phyloP scores from a whole-genome alignment of 2,888 invertebrate species.

The Ischnura elegans region DNA sequence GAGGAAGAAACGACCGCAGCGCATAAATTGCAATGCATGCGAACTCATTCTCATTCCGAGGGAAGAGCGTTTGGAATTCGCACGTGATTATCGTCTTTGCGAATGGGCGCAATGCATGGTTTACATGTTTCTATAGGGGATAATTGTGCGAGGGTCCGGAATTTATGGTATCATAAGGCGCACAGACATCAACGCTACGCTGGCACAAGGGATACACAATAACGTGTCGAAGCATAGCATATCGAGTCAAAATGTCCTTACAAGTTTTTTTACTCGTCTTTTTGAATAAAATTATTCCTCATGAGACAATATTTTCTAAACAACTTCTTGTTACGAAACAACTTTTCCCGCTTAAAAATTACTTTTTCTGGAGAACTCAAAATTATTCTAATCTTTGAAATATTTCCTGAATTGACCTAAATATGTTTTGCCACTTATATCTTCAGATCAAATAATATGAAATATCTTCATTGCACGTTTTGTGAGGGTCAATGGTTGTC shows the following conservation, averaged over 20 bases:
- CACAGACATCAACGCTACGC: not conserved
- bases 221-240: not conserved
- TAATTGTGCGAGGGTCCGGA: not conserved
- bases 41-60: constrained; percentile 19
- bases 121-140: not conserved
- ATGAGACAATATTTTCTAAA: not conserved
- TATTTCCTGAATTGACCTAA: too few species aligned
- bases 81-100: not conserved
- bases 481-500: too few species aligned
- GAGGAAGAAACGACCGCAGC: not conserved
- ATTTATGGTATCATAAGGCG: not conserved
- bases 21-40: not conserved
- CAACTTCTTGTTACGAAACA: too few species aligned
- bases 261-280: not conserved
- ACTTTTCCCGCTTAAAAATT: too few species aligned
- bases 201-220: not conserved
- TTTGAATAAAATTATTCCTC: not conserved
- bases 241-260: not conserved
- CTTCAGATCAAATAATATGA: too few species aligned
- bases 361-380: too few species aligned
- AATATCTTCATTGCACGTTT: too few species aligned
- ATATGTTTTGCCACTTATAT: too few species aligned
- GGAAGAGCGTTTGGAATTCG: not conserved
- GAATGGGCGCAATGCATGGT: not conserved
- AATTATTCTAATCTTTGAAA: too few species aligned